A percentile compares a stretch with the other conserved stretches of the same genome.
These are phyloP conservation scores for Astreopora myriophthalma DNA, from an alignment of 64 coral and sea anemone genomes.

Conservation along the genomic window DNA sequence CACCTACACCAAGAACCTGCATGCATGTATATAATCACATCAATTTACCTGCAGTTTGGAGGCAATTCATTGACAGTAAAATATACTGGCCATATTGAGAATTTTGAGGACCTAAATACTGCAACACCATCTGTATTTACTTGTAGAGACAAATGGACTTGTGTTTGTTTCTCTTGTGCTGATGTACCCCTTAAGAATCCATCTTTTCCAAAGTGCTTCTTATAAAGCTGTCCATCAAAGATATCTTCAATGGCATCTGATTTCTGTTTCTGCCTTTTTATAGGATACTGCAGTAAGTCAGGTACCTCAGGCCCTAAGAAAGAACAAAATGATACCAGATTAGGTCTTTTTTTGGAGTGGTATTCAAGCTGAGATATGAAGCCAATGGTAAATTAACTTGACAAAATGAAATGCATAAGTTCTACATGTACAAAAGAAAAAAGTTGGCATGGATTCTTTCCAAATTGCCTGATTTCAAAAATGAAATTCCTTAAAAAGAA, in stretches of 20 bases:
- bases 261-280: neutral
- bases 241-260: slow-evolving; percentile 56
- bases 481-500: too few species aligned
- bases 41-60: slow-evolving; percentile 51
- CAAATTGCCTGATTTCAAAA: too few species aligned
- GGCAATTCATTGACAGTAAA: slow-evolving; percentile 66
- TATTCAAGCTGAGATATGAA: too few species aligned
- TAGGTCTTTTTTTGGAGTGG: too few species aligned
- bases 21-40: neutral
- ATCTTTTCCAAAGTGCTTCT: slow-evolving; percentile 42
- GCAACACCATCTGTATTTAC: slow-evolving; percentile 68
- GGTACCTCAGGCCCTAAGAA: slow-evolving; percentile 27
- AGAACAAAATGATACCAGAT: too few species aligned
- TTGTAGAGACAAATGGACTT: slow-evolving; percentile 65
- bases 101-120: slow-evolving; percentile 55
- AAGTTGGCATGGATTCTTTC: too few species aligned
- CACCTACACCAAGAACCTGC: neutral
- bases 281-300: neutral
- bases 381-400: neutral
- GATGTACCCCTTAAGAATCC: slow-evolving; percentile 35
- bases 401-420: too few species aligned
- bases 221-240: slow-evolving; percentile 58
- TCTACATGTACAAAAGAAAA: too few species aligned
- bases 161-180: slow-evolving; percentile 9
- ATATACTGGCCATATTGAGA: slow-evolving; percentile 62